Evolutionary conservation across 2,113 vertebrate species (phyloP).

Genomic region (Coptodon bakossiorum): DNA sequence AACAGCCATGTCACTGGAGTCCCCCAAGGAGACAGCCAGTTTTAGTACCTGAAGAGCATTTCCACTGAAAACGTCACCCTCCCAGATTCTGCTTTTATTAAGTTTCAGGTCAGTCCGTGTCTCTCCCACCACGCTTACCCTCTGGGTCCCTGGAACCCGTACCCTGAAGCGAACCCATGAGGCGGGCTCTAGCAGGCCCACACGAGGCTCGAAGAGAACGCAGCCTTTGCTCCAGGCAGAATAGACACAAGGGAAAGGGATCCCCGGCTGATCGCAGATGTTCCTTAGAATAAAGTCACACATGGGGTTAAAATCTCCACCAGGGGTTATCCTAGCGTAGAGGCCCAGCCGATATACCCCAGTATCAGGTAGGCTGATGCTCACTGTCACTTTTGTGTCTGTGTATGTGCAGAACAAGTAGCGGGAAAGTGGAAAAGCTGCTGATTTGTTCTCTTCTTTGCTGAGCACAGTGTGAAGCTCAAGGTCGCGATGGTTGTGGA

Average conservation of each 20-base stretch:
- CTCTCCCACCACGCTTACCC: conserved; percentile 64
- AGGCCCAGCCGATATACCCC: conserved; percentile 72
- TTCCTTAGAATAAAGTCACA: conserved; percentile 75
- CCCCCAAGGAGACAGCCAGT: conserved; percentile 53
- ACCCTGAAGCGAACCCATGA: conserved; percentile 74
- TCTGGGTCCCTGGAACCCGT: conserved; percentile 66
- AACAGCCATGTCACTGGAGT: conserved; percentile 66
- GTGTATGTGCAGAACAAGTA: conserved; percentile 72
- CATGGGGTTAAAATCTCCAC: conserved; percentile 62
- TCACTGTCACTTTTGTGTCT: conserved; percentile 72
- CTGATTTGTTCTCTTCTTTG: conserved; percentile 23
- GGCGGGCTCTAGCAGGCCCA: conserved; percentile 67
- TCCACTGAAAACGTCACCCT: conserved; percentile 66
- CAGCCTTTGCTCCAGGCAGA: conserved; percentile 73
- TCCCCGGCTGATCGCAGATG: conserved; percentile 34
- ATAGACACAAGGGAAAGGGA: conserved; percentile 72
- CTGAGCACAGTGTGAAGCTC: conserved; percentile 56
- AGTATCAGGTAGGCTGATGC: conserved; percentile 38
- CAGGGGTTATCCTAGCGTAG: conserved; percentile 52
- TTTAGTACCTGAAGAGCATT: conserved; percentile 43
- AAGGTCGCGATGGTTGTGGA: conserved; percentile 10
- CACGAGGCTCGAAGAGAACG: conserved; percentile 74
- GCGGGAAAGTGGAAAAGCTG: conserved; percentile 49
- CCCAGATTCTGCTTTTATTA: conserved; percentile 72
- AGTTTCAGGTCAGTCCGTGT: conserved; percentile 59